Evolutionary conservation across 2,113 vertebrate species (phyloP).

Genomic region (Fulmarus glacialis): DNA sequence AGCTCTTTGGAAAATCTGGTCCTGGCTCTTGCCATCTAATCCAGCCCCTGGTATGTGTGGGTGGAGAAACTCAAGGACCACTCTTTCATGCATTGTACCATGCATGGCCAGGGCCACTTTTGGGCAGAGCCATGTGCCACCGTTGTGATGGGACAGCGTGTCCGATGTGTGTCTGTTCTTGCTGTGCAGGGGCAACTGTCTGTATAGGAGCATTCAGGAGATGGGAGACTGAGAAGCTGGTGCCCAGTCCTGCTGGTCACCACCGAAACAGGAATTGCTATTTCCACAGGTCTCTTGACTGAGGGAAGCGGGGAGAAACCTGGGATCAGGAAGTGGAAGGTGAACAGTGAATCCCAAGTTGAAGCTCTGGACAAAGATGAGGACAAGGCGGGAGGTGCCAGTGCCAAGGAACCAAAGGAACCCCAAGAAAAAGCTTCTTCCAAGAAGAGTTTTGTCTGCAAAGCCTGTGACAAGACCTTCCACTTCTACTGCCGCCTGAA

Average conservation of each 20-base stretch:
- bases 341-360: constrained; percentile 26
- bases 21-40: neutral
- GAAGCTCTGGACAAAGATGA: constrained; percentile 44
- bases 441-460: constrained; percentile 79
- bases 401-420: neutral
- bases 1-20: neutral
- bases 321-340: constrained; percentile 28
- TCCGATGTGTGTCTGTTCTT: neutral
- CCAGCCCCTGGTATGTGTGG: neutral
- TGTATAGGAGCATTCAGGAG: neutral
- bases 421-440: constrained; percentile 25
- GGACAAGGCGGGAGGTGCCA: neutral
- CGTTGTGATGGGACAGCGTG: fast-evolving
- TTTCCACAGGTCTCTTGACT: constrained; percentile 51
- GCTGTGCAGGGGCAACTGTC: neutral
- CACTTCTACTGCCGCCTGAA: constrained; percentile 84
- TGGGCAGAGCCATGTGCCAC: neutral
- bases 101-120: neutral
- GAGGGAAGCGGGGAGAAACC: neutral
- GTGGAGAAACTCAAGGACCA: neutral
- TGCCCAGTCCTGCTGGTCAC: neutral
- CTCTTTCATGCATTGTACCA: neutral
- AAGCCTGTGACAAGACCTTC: constrained; percentile 84
- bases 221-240: neutral
- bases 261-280: neutral